Evolutionary conservation across 1,140 invertebrate species (phyloP), one percentile per base, ranked within the genome.

Genomic region (Trichomalopsis sarcophagae): DNA sequence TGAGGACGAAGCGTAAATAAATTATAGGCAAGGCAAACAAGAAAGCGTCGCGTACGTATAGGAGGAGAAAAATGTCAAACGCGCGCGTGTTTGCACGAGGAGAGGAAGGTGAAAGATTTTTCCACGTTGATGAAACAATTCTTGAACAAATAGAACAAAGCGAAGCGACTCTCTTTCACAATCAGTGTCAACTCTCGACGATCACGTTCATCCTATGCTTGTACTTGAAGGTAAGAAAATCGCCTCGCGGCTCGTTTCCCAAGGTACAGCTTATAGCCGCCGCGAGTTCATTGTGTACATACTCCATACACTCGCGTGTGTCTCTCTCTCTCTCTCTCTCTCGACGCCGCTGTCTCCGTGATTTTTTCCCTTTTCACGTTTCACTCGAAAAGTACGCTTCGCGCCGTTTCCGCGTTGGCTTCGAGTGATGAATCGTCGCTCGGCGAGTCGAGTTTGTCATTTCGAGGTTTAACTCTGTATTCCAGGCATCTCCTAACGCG

Each of bases 111-210:
- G 55, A 74, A 82, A 62, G 7, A 62, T 21, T 74, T 40, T 62
- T 40, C 27, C 11, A n/a, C 14, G 81, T 9, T 7, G 44, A 47
- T 77, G 74, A 83, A 84, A 84, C 73, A 71, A 71, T 71, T 78
- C 62, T 78, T 78, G 23, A 78, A 73, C 75, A 84, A 84, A 84
- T 73, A 83, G 30, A 36, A 69, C 23, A 55, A 30, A 73, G 14
- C 27, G 17, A n/a, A 11, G 27, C 47, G 27, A 11, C 13, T 4
- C 33, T 78, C 55, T 84, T 84, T 84, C 75, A 30, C 82, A 84
- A 84, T 78, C 62, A 84, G 76, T 78, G 82, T 84, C 75, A 84
- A 84, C 82, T 73, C 69, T 71, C 62, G 23, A 79, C 68, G 82
- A 84, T 84, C 75, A 40, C 62, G 82, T 71, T 69, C 75, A 36